Conservation (phyloP, 2,797 vertebrate species). For the Phrynocephalus guinanensis region DNA sequence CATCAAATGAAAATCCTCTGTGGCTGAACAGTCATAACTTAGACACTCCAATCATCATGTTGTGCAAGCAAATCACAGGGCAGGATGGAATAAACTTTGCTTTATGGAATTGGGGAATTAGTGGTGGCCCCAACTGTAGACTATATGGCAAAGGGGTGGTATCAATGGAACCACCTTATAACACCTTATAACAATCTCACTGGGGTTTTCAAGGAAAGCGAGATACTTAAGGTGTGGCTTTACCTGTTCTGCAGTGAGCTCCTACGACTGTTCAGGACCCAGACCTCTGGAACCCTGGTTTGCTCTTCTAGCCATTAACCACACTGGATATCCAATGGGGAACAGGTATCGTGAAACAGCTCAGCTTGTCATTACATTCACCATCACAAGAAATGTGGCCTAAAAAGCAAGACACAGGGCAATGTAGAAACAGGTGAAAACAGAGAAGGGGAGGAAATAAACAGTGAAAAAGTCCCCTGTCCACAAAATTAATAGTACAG, state of each 20-base stretch:
- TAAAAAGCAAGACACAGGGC: neutral
- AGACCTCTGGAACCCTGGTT: too few relatives aligned
- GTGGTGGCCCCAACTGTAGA: neutral
- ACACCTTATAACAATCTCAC: too few relatives aligned
- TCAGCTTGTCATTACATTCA: neutral
- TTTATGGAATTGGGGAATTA: neutral
- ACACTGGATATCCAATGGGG: too few relatives aligned
- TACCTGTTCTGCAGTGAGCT: too few relatives aligned
- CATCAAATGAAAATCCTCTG: neutral
- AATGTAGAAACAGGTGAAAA: neutral
- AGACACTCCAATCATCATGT: neutral
- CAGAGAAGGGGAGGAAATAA: neutral
- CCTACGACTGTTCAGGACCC: too few relatives aligned
- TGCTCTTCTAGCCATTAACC: neutral
- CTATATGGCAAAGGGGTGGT: neutral
- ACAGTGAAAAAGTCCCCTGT: neutral
- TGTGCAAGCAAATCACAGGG: neutral
- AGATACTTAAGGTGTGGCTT: too few relatives aligned
- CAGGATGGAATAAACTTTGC: neutral
- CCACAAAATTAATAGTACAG: neutral
- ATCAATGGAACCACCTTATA: neutral
- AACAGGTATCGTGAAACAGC: neutral
- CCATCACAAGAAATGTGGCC: neutral
- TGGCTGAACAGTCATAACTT: neutral
- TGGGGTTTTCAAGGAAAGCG: too few relatives aligned